phyloP scores from a whole-genome alignment of 2,113 vertebrate genomes.

The Brachyhypopomus gauderio region DNA sequence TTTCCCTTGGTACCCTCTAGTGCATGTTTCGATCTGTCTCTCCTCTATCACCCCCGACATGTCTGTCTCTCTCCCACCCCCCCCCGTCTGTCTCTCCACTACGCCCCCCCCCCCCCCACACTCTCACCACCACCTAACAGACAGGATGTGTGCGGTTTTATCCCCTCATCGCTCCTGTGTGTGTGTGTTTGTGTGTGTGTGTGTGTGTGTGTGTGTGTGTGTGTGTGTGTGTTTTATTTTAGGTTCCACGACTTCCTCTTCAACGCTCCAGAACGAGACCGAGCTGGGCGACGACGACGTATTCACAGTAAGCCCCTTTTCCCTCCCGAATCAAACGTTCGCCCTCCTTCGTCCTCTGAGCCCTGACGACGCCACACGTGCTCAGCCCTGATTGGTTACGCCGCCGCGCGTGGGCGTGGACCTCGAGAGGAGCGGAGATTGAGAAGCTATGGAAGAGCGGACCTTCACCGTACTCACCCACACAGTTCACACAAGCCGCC shows the following conservation, averaged over 20 bases:
- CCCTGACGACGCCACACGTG: too few species aligned
- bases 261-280: slow-evolving; percentile 94
- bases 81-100: slow-evolving; percentile 4
- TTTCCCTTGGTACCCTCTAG: slow-evolving; percentile 29
- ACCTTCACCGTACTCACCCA: slow-evolving; percentile 9
- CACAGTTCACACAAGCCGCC: slow-evolving; percentile 36
- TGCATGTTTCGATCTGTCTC: slow-evolving; percentile 1
- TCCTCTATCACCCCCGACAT: slow-evolving; percentile 9
- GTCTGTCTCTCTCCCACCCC: background rate
- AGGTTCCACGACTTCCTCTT: slow-evolving; percentile 98
- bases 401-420: too few species aligned
- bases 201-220: slow-evolving; percentile 41
- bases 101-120: slow-evolving; percentile 18
- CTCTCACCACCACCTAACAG: slow-evolving; percentile 26
- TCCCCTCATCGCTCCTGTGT: slow-evolving; percentile 39
- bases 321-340: background rate
- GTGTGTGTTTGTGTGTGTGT: slow-evolving; percentile 41
- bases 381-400: too few species aligned
- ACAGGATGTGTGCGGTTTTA: slow-evolving; percentile 37
- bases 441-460: background rate
- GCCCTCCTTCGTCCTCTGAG: background rate
- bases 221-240: slow-evolving; percentile 46
- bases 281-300: slow-evolving; percentile 97
- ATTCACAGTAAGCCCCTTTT: slow-evolving; percentile 84
- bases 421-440: background rate